Base-by-base conservation (phyloP, 2,113 vertebrate species). In the Manacus vitellinus region DNA sequence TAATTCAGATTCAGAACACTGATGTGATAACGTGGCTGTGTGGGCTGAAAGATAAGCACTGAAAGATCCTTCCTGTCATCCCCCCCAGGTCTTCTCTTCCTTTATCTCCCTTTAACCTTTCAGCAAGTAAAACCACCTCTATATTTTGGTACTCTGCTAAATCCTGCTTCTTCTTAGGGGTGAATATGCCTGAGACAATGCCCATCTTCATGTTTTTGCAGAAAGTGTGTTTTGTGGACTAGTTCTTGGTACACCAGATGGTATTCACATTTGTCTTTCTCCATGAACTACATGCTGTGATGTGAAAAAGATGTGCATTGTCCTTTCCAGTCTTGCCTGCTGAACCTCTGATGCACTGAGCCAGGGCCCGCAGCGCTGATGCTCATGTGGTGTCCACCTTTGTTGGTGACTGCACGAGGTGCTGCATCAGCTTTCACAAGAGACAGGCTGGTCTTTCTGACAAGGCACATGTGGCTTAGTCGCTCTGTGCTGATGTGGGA, bases 31-130 rank as follows among this genome's bases (percentile, higher is more conserved):
- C 6, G 2, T 70, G 51, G 10, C 65, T 77, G 59, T 84, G 89
- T 79, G 49, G 75, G 72, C 87, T 89, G 80, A 79, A 91, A 97
- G 89, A 96, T 73, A 95, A 97, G 78, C 85, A 85, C 56, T 12
- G 21, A 92, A 96, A 96, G 89, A 94, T 93, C 62, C 59, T 43
- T 92, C 68, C 73, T 80, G 72, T 88, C 87, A 87, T 72, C 47
- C 74, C 66, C 28, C 16, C 14, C 14, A 6, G 15, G 54, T 51
- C 49, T 80, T 39, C 30, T 88, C 76, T 70, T 85, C 20, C n/a
- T 88, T 91, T 92, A 94, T 95, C 88, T 93, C 56, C 87, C 51
- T 86, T 91, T 85, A 46, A 58, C 35, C 35, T 27, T 92, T 92
- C 95, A 87, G 17, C 37, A 92, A 80, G 74, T 44, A 28, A 80